Base-by-base conservation (phyloP, 2,113 vertebrate genomes). In the Candoia aspera region DNA sequence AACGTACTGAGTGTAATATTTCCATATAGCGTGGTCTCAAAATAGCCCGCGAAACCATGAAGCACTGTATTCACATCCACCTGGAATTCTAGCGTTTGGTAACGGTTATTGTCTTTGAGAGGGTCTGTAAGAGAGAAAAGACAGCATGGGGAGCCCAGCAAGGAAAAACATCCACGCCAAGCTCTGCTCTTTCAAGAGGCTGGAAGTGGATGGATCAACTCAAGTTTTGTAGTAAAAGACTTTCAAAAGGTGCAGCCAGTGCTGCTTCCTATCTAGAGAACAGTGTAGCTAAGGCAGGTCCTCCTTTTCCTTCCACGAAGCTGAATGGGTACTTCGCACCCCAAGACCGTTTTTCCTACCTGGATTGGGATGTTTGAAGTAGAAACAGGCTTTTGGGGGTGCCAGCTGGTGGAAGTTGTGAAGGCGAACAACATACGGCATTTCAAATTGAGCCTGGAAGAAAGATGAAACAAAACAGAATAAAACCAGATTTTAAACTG, bases 21-120 rank as follows among this genome's bases (percentile, higher is more conserved):
- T 93, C 97, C 98, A 95, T 99, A 99, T 73, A 99, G 97, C 5
- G 98, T 98, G 26, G 99, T 98, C 95, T 99, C 98, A 90, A 99
- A 99, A 97, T 99, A 99, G 54, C 99, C 99, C 3, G 99, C 98
- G 90, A 99, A 99, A 83, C 99, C 99, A n/a, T 99, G 99, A 37
- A 99, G 98, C 57, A 99, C 99, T 0, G 98, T 98, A 96, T 98
- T 99, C 95, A 98, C 98, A 12, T 96, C 97, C 90, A 98, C 97
- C 0, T 97, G 93, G 96, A 98, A 99, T 55, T 97, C 96, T 95
- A 99, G 97, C 92, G 97, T 98, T 93, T 98, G 98, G 95, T 99
- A 99, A 84, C 98, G 97, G 95, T 98, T 99, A 93, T 99, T 99
- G 95, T 99, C 98, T 97, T 98, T 98, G 92, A 98, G 96, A 96